Conservation (phyloP, 2,888 invertebrate genomes). For the Pseudanteris insignis region DNA sequence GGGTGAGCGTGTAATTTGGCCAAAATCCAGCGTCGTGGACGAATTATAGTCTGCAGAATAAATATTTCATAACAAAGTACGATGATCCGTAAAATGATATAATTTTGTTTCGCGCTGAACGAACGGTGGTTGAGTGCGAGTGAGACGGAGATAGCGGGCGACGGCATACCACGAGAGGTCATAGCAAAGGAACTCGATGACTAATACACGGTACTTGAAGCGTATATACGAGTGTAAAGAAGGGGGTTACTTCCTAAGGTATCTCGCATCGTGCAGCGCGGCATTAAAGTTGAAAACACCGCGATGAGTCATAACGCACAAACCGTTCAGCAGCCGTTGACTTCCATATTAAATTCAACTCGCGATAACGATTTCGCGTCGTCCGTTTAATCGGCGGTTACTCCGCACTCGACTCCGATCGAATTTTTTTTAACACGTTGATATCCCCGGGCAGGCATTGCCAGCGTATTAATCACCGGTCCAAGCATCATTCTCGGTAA, state of each 20-base stretch:
- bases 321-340: constrained; percentile 30
- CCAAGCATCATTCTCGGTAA: too few relatives aligned
- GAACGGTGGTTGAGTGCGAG: too few relatives aligned
- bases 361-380: too few relatives aligned
- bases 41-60: too few relatives aligned
- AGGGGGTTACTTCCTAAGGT: constrained; percentile 58
- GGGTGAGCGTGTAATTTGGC: too few relatives aligned
- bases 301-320: constrained; percentile 38
- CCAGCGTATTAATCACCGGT: constrained; percentile 29
- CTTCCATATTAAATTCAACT: constrained; percentile 16
- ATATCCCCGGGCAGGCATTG: too few relatives aligned
- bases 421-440: too few relatives aligned
- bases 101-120: not conserved
- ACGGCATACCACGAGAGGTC: not conserved
- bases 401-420: constrained; percentile 15
- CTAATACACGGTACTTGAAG: constrained; percentile 44
- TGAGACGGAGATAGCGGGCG: too few relatives aligned
- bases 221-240: constrained; percentile 31
- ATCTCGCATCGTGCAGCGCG: constrained; percentile 28
- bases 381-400: too few relatives aligned
- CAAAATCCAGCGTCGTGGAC: too few relatives aligned
- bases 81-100: not conserved
- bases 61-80: not conserved
- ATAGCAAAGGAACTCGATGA: constrained; percentile 38
- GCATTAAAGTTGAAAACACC: constrained; percentile 25